These are phyloP conservation scores for Anguilla rostrata DNA, from an alignment of 2,113 vertebrate genomes.

Conservation along the genomic window DNA sequence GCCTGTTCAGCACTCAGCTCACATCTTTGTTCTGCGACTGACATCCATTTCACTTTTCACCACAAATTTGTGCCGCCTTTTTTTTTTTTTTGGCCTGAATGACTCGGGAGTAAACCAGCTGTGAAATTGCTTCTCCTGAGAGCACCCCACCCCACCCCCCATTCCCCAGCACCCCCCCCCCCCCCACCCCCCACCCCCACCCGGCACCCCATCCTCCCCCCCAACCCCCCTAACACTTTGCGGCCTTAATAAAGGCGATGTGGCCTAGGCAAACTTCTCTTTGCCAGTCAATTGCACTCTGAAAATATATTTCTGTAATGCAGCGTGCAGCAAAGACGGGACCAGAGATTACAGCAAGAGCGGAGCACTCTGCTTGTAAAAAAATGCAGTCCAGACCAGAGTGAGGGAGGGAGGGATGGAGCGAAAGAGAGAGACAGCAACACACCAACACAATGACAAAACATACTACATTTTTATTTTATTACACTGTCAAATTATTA, in stretches of 20 bases:
- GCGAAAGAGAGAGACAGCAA: not conserved
- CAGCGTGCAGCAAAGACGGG: slow-evolving; percentile 63
- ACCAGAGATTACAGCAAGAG: slow-evolving; percentile 76
- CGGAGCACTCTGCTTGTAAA: slow-evolving; percentile 71
- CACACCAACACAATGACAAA: too few species aligned
- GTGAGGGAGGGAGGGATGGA: slow-evolving; percentile 44
- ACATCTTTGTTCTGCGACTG: slow-evolving; percentile 98
- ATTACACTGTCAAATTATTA: too few species aligned
- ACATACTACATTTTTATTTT: too few species aligned
- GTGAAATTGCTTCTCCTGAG: slow-evolving; percentile 99
- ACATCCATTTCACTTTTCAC: slow-evolving; percentile 99
- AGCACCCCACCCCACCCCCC: slow-evolving; percentile 79
- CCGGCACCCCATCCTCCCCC: slow-evolving; percentile 37
- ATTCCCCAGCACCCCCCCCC: slow-evolving; percentile 51
- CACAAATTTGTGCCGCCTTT: slow-evolving; percentile 85
- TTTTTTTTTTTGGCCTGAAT: slow-evolving; percentile 97
- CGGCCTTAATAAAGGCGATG: slow-evolving; percentile 77
- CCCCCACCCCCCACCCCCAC: not conserved
- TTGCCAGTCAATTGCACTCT: slow-evolving; percentile 80
- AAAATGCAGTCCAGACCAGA: slow-evolving; percentile 50
- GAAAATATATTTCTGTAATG: slow-evolving; percentile 83
- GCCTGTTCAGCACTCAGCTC: slow-evolving; percentile 74
- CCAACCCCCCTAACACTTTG: slow-evolving; percentile 67
- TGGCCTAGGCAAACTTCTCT: slow-evolving; percentile 79
- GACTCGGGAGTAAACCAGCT: slow-evolving; percentile 99